Conservation (phyloP, 2,797 vertebrate species). For the Phyllotis vaccarum region DNA sequence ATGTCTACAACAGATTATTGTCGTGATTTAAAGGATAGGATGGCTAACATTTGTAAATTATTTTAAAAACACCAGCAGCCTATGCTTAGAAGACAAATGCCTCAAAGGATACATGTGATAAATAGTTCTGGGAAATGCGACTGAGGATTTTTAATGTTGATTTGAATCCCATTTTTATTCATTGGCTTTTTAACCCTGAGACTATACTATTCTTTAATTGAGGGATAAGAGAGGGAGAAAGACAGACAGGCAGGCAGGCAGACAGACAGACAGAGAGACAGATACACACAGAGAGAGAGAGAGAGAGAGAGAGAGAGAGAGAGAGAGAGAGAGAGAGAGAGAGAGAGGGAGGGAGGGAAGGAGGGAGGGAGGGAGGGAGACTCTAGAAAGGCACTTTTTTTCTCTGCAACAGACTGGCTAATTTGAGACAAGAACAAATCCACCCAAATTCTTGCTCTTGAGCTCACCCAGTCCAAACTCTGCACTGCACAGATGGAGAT, state of each 20-base stretch:
- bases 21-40: background rate
- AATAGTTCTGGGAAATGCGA: background rate
- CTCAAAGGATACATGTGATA: background rate
- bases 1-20: background rate
- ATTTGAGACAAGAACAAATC: background rate
- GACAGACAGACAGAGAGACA: background rate
- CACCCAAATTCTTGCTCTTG: background rate
- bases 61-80: background rate
- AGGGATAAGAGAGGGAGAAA: background rate
- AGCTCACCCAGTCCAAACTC: background rate
- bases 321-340: background rate
- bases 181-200: background rate
- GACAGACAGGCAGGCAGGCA: background rate
- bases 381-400: background rate
- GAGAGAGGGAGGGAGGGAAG: background rate
- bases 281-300: background rate
- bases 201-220: background rate
- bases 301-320: background rate
- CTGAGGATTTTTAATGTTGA: background rate
- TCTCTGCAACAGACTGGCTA: background rate
- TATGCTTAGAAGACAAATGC: background rate
- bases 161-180: slow-evolving; percentile 12
- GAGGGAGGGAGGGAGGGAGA: background rate
- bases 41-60: background rate
- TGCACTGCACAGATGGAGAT: background rate